Conservation (phyloP, 2,113 vertebrate genomes). For the Apteryx owenii region DNA sequence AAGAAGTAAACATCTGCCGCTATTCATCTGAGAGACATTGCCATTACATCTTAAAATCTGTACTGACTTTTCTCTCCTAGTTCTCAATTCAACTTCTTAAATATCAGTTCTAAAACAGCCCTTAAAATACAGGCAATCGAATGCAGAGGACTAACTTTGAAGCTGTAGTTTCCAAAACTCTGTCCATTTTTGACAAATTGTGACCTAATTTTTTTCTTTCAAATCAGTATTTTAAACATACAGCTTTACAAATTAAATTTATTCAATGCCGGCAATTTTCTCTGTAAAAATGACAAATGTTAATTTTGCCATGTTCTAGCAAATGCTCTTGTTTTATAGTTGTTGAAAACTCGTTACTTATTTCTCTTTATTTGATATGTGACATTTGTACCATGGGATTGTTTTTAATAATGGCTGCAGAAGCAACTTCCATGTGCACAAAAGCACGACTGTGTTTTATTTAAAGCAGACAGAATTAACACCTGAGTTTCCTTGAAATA, state of each 20-base stretch:
- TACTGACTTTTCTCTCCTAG: not conserved
- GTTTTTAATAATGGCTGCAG: not conserved
- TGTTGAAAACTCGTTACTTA: not conserved
- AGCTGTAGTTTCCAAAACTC: not conserved
- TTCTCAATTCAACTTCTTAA: not conserved
- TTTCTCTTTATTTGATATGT: not conserved
- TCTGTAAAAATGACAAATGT: not conserved
- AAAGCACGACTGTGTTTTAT: not conserved
- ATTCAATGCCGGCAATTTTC: not conserved
- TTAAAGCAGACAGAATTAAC: not conserved
- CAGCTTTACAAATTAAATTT: not conserved
- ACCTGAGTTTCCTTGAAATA: not conserved
- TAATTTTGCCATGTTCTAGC: not conserved
- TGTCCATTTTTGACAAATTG: fast-evolving
- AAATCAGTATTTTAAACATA: not conserved
- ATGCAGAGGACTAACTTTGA: not conserved
- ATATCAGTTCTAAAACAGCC: not conserved
- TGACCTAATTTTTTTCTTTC: not conserved
- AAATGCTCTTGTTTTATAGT: not conserved
- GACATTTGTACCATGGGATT: not conserved
- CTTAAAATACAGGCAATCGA: not conserved
- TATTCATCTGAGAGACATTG: not conserved
- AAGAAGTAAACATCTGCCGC: conserved; percentile 12
- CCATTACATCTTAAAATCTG: not conserved
- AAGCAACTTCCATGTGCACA: not conserved